Percentiles rank a stretch among this genome's conserved stretches.
Conservation (phyloP, 1,140 invertebrate species). For the Heliothis virescens region DNA sequence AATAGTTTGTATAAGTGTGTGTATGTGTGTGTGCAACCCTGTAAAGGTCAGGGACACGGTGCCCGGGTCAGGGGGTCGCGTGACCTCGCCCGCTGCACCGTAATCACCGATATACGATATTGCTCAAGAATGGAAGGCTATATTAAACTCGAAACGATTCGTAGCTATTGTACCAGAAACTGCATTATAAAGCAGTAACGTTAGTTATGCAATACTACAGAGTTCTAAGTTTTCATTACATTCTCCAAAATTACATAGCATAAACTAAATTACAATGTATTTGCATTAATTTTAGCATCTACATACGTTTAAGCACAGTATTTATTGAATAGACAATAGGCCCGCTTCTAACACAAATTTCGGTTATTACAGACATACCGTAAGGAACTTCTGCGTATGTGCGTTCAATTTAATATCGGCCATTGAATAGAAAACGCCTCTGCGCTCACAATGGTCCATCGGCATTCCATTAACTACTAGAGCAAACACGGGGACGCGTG, state of each 20-base stretch:
- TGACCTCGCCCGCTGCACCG: slow-evolving; percentile 40
- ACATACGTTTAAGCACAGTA: slow-evolving; percentile 21
- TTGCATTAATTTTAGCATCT: slow-evolving; percentile 38
- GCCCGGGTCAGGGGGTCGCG: slow-evolving; percentile 38
- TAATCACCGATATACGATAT: slow-evolving; percentile 47
- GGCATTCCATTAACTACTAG: slow-evolving; percentile 83
- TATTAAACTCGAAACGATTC: slow-evolving; percentile 21
- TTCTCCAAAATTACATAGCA: slow-evolving; percentile 6
- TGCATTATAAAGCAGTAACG: background rate
- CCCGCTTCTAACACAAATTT: slow-evolving; percentile 48
- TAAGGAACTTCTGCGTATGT: slow-evolving; percentile 60
- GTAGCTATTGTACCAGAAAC: slow-evolving; percentile 20
- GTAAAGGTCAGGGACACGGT: slow-evolving; percentile 43
- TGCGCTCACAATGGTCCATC: slow-evolving; percentile 77
- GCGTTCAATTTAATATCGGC: slow-evolving; percentile 76
- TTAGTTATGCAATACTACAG: background rate
- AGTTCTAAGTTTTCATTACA: slow-evolving; percentile 13
- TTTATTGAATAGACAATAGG: slow-evolving; percentile 45
- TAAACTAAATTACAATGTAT: slow-evolving; percentile 23
- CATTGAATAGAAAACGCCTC: slow-evolving; percentile 80
- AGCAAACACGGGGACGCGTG: slow-evolving; percentile 77
- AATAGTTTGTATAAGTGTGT: slow-evolving; percentile 24
- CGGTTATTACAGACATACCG: slow-evolving; percentile 46
- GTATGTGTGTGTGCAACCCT: slow-evolving; percentile 32
- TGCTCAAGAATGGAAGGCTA: slow-evolving; percentile 26